A percentile compares a stretch with the other conserved stretches of the same genome.
Evolutionary conservation across 2,113 vertebrate genomes (phyloP).

Genomic region (Entomyzon cyanotis): DNA sequence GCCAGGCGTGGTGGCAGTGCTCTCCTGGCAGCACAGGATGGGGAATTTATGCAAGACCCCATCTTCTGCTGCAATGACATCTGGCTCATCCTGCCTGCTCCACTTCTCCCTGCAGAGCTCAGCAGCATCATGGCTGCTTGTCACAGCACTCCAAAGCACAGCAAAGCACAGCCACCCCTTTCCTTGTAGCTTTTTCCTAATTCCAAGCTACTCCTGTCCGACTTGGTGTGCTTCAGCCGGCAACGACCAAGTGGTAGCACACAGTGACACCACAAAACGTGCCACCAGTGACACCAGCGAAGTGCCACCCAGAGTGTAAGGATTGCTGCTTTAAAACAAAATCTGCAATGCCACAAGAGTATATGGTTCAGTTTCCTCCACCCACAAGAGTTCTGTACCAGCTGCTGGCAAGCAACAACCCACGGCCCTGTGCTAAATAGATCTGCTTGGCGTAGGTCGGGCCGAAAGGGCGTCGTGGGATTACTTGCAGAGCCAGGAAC

Average conservation of each 20-base stretch:
- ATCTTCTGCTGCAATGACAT: background rate
- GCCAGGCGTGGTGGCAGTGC: background rate
- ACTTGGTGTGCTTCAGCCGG: fast-evolving
- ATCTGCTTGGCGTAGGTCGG: background rate
- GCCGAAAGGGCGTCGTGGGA: background rate
- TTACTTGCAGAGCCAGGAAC: background rate
- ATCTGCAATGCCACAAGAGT: background rate
- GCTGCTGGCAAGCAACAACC: background rate
- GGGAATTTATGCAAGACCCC: background rate
- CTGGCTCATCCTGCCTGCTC: background rate
- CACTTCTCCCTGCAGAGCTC: background rate
- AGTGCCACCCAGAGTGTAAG: background rate
- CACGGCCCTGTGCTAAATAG: background rate
- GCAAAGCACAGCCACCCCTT: background rate
- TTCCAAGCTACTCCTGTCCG: background rate
- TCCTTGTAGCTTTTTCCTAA: background rate
- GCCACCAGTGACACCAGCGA: background rate
- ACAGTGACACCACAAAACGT: background rate
- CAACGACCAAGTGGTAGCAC: background rate
- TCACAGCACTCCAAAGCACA: background rate
- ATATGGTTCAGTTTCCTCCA: background rate
- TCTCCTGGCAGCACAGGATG: background rate
- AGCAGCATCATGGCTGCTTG: background rate
- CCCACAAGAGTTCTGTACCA: background rate
- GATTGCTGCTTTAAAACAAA: background rate